Evolutionary conservation across 2,888 invertebrate genomes (phyloP), one percentile per base, ranked within the genome.

Genomic region (Caenorhabditis sp.): DNA sequence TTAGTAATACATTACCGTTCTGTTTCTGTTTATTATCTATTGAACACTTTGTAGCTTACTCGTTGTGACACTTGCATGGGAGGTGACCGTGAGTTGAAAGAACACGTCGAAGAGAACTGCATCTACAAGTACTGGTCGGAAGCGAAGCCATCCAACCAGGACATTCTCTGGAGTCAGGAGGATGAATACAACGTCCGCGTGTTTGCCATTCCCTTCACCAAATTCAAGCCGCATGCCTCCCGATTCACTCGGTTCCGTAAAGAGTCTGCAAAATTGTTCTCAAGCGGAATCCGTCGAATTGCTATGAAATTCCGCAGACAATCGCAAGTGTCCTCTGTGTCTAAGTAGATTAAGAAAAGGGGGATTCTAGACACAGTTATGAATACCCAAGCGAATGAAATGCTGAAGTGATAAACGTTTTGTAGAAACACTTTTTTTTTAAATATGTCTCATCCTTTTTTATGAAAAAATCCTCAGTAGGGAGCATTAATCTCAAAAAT

Each of bases 91-190:
- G 11, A 13, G 11, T 40, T 9, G 56, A 37, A 47, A 18, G 56
- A 11, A 2, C 72, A 74, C 20, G 56, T 32, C 8, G 55, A 56
- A 0, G 51, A 74, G 20, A 64, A 24, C 5, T 74, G 72, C 26
- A 22, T 74, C 24, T 74, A 65, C 50, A 50, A 74, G 22, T n/a
- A 65, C 4, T 22, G 44, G 15, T 11, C 56, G 1, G 35, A 51
- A 4, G 64, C 72, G 2, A 26, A 13, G 9, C 50, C 56, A 9
- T 50, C 53, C 9, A 15, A 64, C 0, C 65, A 74, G 35, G 37
- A 44, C 13, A 8, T 74, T 18, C 40, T 40, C 11, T 40, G 40
- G 40, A 40, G 2, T 13, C 40, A 6, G 13, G 40, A 40, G 40
- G 40, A 40, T 13, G 40, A 40, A 9, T 13, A 26, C 22, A 22